Conservation (phyloP, 2,113 vertebrate species). For the Prolemur simus region DNA sequence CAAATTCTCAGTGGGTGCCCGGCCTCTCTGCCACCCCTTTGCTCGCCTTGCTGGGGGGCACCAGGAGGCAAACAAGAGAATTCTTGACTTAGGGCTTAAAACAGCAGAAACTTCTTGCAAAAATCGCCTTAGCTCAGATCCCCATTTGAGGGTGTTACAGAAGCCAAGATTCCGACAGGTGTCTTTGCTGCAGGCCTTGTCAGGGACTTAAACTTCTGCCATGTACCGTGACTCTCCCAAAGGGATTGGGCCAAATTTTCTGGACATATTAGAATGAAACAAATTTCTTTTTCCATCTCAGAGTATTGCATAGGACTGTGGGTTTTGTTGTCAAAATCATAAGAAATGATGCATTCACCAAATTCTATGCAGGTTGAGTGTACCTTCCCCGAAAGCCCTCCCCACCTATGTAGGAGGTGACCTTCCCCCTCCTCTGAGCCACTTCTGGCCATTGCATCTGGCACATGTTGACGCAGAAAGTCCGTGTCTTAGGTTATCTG, state of each 20-base stretch:
- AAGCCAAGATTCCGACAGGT: neutral
- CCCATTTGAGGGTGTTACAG: accelerated
- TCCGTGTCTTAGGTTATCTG: neutral
- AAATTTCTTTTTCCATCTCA: neutral
- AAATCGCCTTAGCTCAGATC: neutral
- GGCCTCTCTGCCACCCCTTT: no score
- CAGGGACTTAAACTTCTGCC: neutral
- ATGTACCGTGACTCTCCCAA: accelerated
- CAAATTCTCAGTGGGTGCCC: no score
- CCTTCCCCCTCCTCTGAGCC: neutral
- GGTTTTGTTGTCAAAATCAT: neutral
- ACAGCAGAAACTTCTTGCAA: neutral
- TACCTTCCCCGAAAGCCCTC: accelerated
- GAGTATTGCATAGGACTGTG: neutral
- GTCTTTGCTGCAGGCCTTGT: neutral
- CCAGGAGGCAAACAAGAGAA: neutral
- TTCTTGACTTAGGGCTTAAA: neutral
- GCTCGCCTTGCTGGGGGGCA: accelerated
- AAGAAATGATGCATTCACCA: no score
- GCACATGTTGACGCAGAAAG: neutral
- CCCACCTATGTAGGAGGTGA: accelerated
- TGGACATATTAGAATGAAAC: neutral
- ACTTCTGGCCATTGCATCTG: neutral
- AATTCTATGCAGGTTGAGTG: no score
- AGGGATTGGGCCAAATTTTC: neutral